These are phyloP conservation scores for Daubentonia madagascariensis DNA, from an alignment of 2,113 vertebrate species.

Conservation along the genomic window DNA sequence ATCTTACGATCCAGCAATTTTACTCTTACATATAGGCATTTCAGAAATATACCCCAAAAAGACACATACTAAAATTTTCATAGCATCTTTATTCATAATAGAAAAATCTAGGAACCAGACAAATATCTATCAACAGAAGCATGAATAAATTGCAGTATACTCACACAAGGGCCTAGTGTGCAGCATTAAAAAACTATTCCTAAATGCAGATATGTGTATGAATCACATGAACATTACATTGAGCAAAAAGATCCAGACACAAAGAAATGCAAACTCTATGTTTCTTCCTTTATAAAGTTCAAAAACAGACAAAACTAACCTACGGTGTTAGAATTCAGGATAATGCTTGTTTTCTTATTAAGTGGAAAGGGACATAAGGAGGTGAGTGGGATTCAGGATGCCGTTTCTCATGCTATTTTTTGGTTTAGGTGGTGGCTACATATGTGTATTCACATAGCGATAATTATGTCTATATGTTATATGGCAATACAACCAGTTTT, in stretches of 20 bases:
- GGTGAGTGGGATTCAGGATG: background rate
- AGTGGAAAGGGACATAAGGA: background rate
- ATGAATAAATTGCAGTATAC: background rate
- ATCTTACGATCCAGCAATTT: background rate
- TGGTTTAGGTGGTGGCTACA: background rate
- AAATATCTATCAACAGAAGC: background rate
- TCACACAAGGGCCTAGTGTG: background rate
- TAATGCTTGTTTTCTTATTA: background rate
- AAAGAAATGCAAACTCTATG: background rate
- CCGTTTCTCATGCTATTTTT: background rate
- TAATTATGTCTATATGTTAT: background rate
- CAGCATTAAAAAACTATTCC: background rate
- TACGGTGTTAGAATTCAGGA: background rate
- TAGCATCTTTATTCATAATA: background rate
- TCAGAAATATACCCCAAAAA: background rate
- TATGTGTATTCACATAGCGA: background rate
- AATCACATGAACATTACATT: background rate
- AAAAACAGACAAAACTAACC: background rate
- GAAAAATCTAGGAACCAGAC: background rate
- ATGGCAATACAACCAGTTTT: background rate
- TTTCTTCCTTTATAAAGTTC: background rate
- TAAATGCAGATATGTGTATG: background rate
- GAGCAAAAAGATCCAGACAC: background rate
- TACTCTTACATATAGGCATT: background rate
- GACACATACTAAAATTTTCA: background rate